Conservation (phyloP, 2,888 invertebrate species). For the Pandemis heparana region DNA sequence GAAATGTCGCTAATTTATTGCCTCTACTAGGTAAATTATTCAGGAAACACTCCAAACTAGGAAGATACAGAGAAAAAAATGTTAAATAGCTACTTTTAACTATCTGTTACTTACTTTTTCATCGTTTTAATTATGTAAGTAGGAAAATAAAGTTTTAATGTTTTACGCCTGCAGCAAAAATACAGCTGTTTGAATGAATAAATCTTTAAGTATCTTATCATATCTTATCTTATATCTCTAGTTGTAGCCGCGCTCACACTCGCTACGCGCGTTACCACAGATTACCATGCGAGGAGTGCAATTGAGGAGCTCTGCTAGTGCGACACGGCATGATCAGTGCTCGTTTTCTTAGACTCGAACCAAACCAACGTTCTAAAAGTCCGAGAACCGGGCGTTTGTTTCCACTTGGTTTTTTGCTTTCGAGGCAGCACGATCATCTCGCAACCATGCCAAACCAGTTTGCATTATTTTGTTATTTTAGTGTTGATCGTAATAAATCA, state of each 20-base stretch:
- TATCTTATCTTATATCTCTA: not conserved
- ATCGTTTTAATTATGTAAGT: too few species aligned
- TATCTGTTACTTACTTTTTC: too few species aligned
- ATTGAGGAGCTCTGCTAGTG: not conserved
- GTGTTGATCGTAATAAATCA: conserved; percentile 21
- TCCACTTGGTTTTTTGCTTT: conserved; percentile 63
- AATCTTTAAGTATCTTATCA: too few species aligned
- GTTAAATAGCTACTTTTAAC: too few species aligned
- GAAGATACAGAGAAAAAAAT: too few species aligned
- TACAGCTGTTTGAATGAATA: too few species aligned
- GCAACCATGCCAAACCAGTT: conserved; percentile 54
- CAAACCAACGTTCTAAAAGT: conserved; percentile 57
- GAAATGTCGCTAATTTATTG: too few species aligned
- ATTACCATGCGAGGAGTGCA: conserved; percentile 2
- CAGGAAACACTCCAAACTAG: too few species aligned
- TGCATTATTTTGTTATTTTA: conserved; percentile 31
- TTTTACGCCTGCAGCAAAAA: too few species aligned
- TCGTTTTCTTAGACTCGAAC: conserved; percentile 53
- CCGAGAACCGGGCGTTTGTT: conserved; percentile 53
- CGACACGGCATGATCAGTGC: conserved; percentile 43
- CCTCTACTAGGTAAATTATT: too few species aligned
- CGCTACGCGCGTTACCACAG: not conserved
- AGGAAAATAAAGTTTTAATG: too few species aligned
- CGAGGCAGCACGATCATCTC: conserved; percentile 54
- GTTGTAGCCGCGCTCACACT: not conserved